Percentiles rank a stretch among this genome's conserved stretches.
These are phyloP conservation scores for Cynopterus brachyotis DNA, from an alignment of 2,113 vertebrate species.

Conservation along the genomic window DNA sequence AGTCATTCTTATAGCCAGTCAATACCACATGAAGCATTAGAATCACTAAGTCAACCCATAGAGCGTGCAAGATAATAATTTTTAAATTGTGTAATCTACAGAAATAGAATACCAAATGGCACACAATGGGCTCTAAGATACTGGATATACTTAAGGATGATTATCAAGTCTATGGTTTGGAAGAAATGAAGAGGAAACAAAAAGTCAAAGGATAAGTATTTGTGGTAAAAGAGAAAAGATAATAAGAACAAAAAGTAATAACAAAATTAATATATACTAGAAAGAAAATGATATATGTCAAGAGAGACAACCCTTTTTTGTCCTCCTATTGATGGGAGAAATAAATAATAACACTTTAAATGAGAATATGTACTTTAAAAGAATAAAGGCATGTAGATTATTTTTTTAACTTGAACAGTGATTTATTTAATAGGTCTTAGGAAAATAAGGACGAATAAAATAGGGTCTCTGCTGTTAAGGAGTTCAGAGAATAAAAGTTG, in stretches of 20 bases:
- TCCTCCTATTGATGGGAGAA: accelerated
- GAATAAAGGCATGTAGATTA: not conserved
- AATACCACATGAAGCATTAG: not conserved
- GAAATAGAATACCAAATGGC: not conserved
- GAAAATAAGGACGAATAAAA: not conserved
- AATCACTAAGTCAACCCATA: not conserved
- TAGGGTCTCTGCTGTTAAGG: not conserved
- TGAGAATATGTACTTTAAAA: not conserved
- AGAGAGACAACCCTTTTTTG: not conserved
- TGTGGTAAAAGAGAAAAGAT: not conserved
- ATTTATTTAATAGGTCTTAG: not conserved
- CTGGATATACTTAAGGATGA: not conserved
- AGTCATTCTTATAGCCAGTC: not conserved
- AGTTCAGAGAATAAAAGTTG: not conserved
- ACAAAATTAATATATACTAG: not conserved
- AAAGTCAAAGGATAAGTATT: not conserved
- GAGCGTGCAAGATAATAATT: not conserved
- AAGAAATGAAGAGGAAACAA: not conserved
- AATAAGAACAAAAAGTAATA: not conserved
- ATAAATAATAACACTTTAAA: not conserved
- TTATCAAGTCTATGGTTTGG: not conserved
- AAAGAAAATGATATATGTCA: not conserved
- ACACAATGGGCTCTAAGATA: not conserved
- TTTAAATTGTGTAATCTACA: not conserved
- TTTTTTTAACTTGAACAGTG: not conserved